Conservation (phyloP, 2,797 vertebrate species). For the Poecilia gillii region DNA sequence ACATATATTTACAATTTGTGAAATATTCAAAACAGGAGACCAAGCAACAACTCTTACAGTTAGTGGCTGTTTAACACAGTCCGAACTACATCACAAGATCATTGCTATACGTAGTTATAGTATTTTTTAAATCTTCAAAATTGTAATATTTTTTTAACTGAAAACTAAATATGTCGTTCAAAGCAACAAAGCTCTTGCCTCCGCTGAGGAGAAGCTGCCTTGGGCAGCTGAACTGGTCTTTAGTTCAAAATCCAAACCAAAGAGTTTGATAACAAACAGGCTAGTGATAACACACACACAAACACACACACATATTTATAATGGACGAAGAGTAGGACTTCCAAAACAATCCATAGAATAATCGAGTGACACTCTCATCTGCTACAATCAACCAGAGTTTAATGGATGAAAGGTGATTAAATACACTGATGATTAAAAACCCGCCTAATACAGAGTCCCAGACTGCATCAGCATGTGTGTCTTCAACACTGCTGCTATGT, state of each 20-base stretch:
- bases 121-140: no score
- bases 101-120: no score
- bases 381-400: constrained; percentile 67
- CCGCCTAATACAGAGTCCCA: constrained; percentile 44
- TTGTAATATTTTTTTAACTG: no score
- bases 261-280: no score
- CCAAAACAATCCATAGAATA: background rate
- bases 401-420: constrained; percentile 67
- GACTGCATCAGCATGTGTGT: constrained; percentile 38
- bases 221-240: background rate
- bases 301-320: background rate
- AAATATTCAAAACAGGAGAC: no score
- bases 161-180: no score
- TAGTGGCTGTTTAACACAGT: no score
- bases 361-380: constrained; percentile 37
- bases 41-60: no score
- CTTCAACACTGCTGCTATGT: constrained; percentile 17
- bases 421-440: constrained; percentile 59
- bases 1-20: no score
- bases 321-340: background rate
- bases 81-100: no score
- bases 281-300: background rate
- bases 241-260: background rate
- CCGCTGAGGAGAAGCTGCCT: no score
- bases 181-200: no score